phyloP scores from a whole-genome alignment of 2,888 invertebrate species.

The Urechis unicinctus region DNA sequence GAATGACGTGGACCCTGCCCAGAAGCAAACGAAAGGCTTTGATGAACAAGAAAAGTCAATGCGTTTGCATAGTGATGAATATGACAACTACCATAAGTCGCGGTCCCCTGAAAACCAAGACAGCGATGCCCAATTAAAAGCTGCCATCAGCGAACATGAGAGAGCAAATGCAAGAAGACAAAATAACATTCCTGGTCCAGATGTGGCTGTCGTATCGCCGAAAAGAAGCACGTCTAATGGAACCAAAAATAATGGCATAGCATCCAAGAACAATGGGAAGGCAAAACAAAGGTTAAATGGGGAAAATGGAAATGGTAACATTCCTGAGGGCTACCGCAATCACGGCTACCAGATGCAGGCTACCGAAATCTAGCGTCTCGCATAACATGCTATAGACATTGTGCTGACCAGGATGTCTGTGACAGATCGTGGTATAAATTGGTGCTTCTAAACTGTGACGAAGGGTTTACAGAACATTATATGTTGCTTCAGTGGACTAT shows the following conservation, averaged over 20 bases:
- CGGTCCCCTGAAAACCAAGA: neutral
- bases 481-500: no score
- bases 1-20: conserved; percentile 7
- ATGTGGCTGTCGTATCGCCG: no score
- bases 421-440: no score
- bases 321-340: neutral
- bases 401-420: no score
- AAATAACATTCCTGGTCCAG: no score
- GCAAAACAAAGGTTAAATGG: neutral
- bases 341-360: neutral
- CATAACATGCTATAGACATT: no score
- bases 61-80: conserved; percentile 17
- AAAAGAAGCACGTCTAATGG: no score
- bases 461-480: no score
- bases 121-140: conserved; percentile 4
- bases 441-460: no score
- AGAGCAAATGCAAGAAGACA: no score
- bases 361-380: neutral
- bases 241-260: no score
- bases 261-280: neutral
- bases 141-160: conserved; percentile 10
- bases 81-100: conserved; percentile 13
- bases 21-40: neutral
- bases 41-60: conserved; percentile 16
- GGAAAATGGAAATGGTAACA: neutral